These are phyloP conservation scores for Thunnus albacares DNA, from an alignment of 2,797 vertebrate species.

Conservation along the genomic window DNA sequence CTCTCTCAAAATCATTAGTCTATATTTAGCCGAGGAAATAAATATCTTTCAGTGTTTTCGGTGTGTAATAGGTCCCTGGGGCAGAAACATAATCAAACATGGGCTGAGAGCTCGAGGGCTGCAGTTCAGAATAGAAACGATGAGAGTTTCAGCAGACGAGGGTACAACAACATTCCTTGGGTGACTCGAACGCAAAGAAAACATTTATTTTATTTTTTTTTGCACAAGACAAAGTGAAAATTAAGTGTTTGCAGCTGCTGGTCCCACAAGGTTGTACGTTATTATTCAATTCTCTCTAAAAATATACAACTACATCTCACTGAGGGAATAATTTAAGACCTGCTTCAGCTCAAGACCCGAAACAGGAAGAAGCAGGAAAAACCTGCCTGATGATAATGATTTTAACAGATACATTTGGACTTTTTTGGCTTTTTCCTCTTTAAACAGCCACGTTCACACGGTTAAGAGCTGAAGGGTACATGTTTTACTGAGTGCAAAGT, in stretches of 20 bases:
- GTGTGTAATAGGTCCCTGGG: slow-evolving; percentile 38
- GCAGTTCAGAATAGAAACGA: slow-evolving; percentile 14
- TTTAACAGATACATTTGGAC: background rate
- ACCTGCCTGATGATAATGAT: too few species aligned
- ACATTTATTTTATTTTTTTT: slow-evolving; percentile 8
- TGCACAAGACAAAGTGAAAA: slow-evolving; percentile 24
- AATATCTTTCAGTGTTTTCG: slow-evolving; percentile 28
- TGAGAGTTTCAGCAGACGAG: slow-evolving; percentile 35
- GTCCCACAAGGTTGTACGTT: background rate
- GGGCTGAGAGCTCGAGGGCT: slow-evolving; percentile 23
- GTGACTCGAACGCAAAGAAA: slow-evolving; percentile 38
- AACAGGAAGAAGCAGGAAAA: background rate
- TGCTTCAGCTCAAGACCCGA: background rate
- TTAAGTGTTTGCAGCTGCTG: slow-evolving; percentile 35
- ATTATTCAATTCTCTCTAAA: background rate
- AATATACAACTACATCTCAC: background rate
- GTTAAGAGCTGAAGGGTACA: background rate
- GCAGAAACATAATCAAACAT: slow-evolving; percentile 58
- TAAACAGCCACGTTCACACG: background rate
- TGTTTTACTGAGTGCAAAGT: background rate
- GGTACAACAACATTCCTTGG: slow-evolving; percentile 56
- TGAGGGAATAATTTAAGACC: background rate
- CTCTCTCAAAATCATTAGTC: slow-evolving; percentile 11
- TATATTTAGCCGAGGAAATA: slow-evolving; percentile 54
- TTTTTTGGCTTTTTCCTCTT: background rate